Base-by-base conservation (phyloP, 2,888 invertebrate genomes). In the Hoplodrina blanda region DNA sequence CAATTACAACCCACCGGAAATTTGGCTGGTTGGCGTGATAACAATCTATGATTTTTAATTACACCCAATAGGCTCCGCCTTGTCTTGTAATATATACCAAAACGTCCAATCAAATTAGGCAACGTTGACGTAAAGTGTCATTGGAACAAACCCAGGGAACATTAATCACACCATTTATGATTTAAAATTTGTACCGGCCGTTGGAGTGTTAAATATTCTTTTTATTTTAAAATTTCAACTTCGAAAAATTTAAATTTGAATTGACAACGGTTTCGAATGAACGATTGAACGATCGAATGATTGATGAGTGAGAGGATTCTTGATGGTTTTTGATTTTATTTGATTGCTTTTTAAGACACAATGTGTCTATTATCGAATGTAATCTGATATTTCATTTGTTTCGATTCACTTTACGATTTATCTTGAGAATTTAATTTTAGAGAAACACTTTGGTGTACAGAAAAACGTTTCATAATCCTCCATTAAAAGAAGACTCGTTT, bases 71-170 rank as follows among this genome's bases (percentile, higher is more conserved):
- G 88, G 90, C 93, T 82, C 93, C 93, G 91, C 92, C 93, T 89
- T 89, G 87, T 83, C 90, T 89, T 88, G 91, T 84, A 84, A 93
- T 94, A 93, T 93, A 93, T 94, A 93, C 91, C 90, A 87, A 93
- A 92, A 92, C 92, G 95, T 95, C 95, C 95, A 95, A 95, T 95
- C 94, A 90, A 90, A 93, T 95, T 94, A 94, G 85, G 86, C 87
- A 86, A 82, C 88, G 92, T 83, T 94, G 93, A 94, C 93, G 90
- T 91, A 89, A 89, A 91, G 91, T 94, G 88, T 84, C 85, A 84
- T 84, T 83, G 73, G 76, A 80, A 83, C 85, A 82, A 86, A 89
- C 86, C 83, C 88, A 80, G 85, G 86, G 89, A 89, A 91, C 92
- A 93, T 93, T 93, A 93, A 94, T 95, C 94, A 94, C 89, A 85